Percentiles rank a stretch among this genome's conserved stretches.
These are phyloP conservation scores for Gymnothorax javanicus DNA, from an alignment of 2,797 vertebrate genomes.

Conservation along the genomic window DNA sequence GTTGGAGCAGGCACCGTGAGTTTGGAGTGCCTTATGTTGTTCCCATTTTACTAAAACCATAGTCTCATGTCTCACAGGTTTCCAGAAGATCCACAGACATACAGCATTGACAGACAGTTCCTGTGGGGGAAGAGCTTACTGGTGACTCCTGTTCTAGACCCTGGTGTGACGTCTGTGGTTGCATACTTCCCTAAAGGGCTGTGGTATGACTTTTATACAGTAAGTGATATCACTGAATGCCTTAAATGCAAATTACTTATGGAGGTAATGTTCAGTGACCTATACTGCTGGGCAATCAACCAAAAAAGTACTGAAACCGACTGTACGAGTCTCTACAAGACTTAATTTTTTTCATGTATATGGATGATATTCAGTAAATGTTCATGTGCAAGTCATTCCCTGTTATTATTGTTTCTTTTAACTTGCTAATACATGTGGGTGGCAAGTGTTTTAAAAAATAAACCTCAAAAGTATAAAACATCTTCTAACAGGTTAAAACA, in stretches of 20 bases:
- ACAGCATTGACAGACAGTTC: conserved; percentile 82
- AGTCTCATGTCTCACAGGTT: conserved; percentile 67
- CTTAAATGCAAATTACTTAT: not conserved
- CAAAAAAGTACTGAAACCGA: no score
- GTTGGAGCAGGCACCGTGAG: not conserved
- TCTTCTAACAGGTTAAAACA: no score
- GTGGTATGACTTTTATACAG: conserved; percentile 86
- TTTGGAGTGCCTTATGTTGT: not conserved
- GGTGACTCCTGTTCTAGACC: conserved; percentile 82
- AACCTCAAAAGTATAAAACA: no score
- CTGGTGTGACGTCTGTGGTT: conserved; percentile 64
- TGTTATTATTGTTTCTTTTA: no score
- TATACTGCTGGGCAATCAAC: no score
- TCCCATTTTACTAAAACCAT: not conserved
- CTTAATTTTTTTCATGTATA: no score
- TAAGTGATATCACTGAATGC: conserved; percentile 57
- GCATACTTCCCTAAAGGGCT: conserved; percentile 80
- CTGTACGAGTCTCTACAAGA: no score
- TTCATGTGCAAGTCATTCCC: no score
- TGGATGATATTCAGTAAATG: no score
- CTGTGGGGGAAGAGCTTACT: conserved; percentile 83
- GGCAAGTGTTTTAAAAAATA: no score
- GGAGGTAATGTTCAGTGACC: no score
- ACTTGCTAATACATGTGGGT: no score
- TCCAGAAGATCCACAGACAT: conserved; percentile 72